Base-by-base conservation (phyloP, 2,888 invertebrate species). In the Dynastes maya region DNA sequence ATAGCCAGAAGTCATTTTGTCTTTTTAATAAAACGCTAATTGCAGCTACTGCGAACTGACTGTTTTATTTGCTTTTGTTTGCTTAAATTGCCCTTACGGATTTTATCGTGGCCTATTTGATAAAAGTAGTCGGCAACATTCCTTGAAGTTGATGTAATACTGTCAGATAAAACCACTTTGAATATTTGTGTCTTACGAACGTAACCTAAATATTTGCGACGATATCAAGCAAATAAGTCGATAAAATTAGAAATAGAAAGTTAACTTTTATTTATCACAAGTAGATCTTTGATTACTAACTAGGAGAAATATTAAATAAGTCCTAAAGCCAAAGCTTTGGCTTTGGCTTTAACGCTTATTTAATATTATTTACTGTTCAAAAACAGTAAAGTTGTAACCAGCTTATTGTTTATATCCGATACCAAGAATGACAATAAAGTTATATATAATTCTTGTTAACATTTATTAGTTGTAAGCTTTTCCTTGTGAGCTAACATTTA, bases 21-120 rank as follows among this genome's bases (percentile, higher is more conserved):
- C 9, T 72, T 55, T 79, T 79, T 74, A 72, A 76, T 79, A 70
- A 79, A 71, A 76, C 76, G 49, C 76, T 79, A 67, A 77, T 74
- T 74, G 61, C 74, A 53, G 77, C 72, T 79, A 77, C 79, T 58
- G 74, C 58, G 63, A 63, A 65, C 22, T 22, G 22, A 58, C 49
- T 37, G 29, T 16, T 78, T 45, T 58, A 70, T 55, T 72, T 63
- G n/a, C 51, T 74, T 58, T 67, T 58, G 27, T 76, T 55, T 76
- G 37, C 45, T 55, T 71, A 51, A 55, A 55, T 53, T n/a, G 29
- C 61, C 45, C 32, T 51, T 51, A 27, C 29, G 40, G 76, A 58
- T 61, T 61, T 61, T 22, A 51, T 64, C 53, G 63, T 32, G 63
- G 32, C 63, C 63, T 63, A 63, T 32, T 71, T 63, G 63, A 63